These are phyloP conservation scores for Laothoe populi DNA, from an alignment of 2,888 invertebrate species.

Conservation along the genomic window DNA sequence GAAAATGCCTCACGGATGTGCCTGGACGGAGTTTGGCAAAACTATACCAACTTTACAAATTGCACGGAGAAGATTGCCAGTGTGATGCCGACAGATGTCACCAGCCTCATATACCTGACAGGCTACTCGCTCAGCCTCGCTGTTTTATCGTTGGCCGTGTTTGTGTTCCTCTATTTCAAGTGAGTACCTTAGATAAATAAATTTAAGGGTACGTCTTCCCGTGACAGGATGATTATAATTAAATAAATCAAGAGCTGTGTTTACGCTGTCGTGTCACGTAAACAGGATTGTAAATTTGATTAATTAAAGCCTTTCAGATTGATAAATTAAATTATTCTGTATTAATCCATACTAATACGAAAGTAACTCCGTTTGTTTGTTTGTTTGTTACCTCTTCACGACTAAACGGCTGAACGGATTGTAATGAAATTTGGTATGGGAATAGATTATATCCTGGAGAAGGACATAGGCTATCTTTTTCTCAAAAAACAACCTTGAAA, in stretches of 20 bases:
- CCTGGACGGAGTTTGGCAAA: conserved; percentile 93
- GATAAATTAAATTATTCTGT: not conserved
- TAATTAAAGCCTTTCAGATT: not conserved
- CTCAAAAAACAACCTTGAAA: too few relatives aligned
- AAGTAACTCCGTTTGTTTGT: too few relatives aligned
- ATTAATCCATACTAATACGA: too few relatives aligned
- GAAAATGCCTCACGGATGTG: conserved; percentile 95
- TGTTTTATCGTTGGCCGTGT: conserved; percentile 91
- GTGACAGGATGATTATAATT: not conserved
- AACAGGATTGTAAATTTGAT: conserved; percentile 9
- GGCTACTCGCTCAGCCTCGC: conserved; percentile 94
- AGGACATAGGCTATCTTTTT: too few relatives aligned
- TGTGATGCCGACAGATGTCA: conserved; percentile 87
- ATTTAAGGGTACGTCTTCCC: not conserved
- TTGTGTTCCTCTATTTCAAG: conserved; percentile 96
- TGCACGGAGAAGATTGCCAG: conserved; percentile 87
- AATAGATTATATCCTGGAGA: too few relatives aligned
- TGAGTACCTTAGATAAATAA: conserved; percentile 80
- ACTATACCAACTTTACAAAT: conserved; percentile 90
- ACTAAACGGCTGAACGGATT: too few relatives aligned
- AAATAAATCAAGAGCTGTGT: conserved; percentile 6
- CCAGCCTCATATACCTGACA: conserved; percentile 91
- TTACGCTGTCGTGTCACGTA: not conserved
- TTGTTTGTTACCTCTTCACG: too few relatives aligned
- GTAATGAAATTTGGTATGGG: too few relatives aligned